These are phyloP conservation scores for Lagria hirta DNA, from an alignment of 2,888 invertebrate genomes.

Conservation along the genomic window DNA sequence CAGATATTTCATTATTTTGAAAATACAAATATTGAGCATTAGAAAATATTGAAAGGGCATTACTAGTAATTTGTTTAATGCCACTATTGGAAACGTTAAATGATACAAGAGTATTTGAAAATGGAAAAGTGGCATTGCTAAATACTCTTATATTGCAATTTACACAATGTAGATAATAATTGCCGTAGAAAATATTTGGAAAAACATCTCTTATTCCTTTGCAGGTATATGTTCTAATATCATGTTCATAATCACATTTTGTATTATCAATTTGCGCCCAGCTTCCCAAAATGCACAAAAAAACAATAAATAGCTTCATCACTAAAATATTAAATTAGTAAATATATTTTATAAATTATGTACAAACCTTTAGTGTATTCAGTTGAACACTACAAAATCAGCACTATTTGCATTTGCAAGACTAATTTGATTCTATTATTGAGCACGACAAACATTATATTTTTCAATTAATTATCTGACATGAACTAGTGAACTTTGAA, in stretches of 20 bases:
- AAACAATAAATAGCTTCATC: conserved; percentile 3
- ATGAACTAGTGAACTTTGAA: no score
- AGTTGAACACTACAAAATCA: no score
- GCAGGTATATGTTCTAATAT: conserved; percentile 39
- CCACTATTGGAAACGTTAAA: conserved; percentile 44
- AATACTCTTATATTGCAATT: conserved; percentile 43
- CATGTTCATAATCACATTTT: conserved; percentile 41
- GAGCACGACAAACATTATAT: no score
- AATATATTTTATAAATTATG: not conserved
- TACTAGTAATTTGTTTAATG: conserved; percentile 36
- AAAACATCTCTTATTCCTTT: conserved; percentile 39
- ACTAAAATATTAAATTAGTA: conserved; percentile 5
- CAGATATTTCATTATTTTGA: conserved; percentile 41
- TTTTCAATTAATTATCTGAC: no score
- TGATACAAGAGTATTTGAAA: conserved; percentile 38
- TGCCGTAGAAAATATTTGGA: conserved; percentile 44
- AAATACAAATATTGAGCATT: conserved; percentile 41
- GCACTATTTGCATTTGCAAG: no score
- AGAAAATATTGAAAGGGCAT: conserved; percentile 41
- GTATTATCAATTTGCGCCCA: not conserved
- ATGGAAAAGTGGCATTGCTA: conserved; percentile 41
- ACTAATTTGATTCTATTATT: no score
- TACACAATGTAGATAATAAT: conserved; percentile 42
- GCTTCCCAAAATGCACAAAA: not conserved
- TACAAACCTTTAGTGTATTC: conserved; percentile 8